phyloP scores from a whole-genome alignment of 2,797 vertebrate genomes.

The Decapterus maruadsi region DNA sequence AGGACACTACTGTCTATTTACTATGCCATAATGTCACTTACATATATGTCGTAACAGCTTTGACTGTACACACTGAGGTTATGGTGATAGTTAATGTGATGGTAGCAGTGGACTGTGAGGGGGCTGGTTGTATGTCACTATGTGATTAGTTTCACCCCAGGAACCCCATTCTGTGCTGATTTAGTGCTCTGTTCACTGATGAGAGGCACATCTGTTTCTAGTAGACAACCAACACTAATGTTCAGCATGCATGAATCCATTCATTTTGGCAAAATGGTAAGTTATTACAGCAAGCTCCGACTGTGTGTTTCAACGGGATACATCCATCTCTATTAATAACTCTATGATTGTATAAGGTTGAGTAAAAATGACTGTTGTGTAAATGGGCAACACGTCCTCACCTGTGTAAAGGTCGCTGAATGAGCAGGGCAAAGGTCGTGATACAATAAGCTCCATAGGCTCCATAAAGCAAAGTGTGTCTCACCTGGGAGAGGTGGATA shows the following conservation, averaged over 20 bases:
- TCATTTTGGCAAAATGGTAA: not conserved
- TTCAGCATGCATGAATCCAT: constrained; percentile 13
- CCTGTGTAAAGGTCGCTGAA: constrained; percentile 69
- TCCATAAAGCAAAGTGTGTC: constrained; percentile 91
- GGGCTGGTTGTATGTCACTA: constrained; percentile 9
- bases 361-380: not conserved
- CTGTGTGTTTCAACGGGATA: not conserved
- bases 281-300: not conserved
- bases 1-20: not conserved
- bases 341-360: not conserved
- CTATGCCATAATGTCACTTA: not conserved
- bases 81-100: not conserved
- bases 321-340: constrained; percentile 17
- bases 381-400: constrained; percentile 34
- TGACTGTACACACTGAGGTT: not conserved
- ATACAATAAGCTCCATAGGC: constrained; percentile 85
- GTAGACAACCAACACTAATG: not conserved
- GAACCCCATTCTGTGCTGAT: constrained; percentile 73
- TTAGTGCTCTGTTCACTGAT: constrained; percentile 68
- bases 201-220: constrained; percentile 49
- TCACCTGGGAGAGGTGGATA: not conserved
- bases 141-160: constrained; percentile 56
- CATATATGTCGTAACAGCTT: not conserved
- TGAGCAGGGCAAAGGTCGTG: constrained; percentile 81
- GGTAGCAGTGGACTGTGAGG: not conserved